phyloP scores from a whole-genome alignment of 2,888 invertebrate species.

The Microplitis manilae region DNA sequence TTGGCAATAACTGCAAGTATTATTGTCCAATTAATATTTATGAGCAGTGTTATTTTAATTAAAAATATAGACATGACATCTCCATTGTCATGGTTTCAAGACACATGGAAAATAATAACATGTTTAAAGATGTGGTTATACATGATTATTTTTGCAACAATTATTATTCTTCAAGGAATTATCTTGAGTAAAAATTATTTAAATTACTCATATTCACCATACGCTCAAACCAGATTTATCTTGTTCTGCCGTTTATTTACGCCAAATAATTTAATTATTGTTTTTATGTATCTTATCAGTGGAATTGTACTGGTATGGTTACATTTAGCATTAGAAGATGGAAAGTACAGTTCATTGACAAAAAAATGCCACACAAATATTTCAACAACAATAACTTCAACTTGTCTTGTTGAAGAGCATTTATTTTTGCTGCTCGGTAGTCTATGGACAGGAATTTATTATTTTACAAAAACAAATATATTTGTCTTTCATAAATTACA shows the following conservation, averaged over 20 bases:
- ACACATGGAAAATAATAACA: slow-evolving; percentile 76
- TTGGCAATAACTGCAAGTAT: slow-evolving; percentile 77
- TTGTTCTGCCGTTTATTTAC: slow-evolving; percentile 78
- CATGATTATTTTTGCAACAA: slow-evolving; percentile 76
- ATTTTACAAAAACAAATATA: slow-evolving; percentile 76
- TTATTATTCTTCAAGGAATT: slow-evolving; percentile 81
- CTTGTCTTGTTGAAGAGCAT: slow-evolving; percentile 79
- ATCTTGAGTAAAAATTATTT: slow-evolving; percentile 81
- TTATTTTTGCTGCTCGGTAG: slow-evolving; percentile 80
- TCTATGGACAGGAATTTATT: slow-evolving; percentile 76
- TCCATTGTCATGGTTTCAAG: slow-evolving; percentile 78
- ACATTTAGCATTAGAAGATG: slow-evolving; percentile 78
- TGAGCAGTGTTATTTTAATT: slow-evolving; percentile 63
- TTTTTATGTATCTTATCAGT: slow-evolving; percentile 76
- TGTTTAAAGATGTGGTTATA: slow-evolving; percentile 79
- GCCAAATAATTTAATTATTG: slow-evolving; percentile 75
- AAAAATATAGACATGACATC: slow-evolving; percentile 78
- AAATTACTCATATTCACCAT: slow-evolving; percentile 75
- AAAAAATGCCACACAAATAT: slow-evolving; percentile 68
- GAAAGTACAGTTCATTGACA: slow-evolving; percentile 74
- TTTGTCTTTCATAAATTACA: slow-evolving; percentile 75
- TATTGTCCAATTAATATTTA: slow-evolving; percentile 64
- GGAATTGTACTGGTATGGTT: slow-evolving; percentile 81
- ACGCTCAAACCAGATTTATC: slow-evolving; percentile 79
- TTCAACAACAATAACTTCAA: slow-evolving; percentile 68